Evolutionary conservation across 1,140 invertebrate genomes (phyloP).

Genomic region (Aplysia californica): DNA sequence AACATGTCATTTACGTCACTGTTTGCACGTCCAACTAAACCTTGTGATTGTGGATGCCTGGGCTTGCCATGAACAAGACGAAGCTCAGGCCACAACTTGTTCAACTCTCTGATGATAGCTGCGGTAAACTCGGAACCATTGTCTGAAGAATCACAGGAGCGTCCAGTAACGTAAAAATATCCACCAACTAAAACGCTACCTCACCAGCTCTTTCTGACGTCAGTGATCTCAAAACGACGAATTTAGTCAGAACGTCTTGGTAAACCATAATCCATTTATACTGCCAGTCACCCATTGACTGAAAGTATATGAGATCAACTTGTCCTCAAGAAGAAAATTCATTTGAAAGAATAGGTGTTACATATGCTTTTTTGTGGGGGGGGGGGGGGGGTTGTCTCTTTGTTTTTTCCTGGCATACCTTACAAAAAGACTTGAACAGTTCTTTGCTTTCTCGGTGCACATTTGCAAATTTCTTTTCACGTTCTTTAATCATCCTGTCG

Average conservation of each 20-base stretch:
- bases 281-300: neutral
- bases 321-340: neutral
- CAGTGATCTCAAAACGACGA: neutral
- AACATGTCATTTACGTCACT: neutral
- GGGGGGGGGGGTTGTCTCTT: neutral
- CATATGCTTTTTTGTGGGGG: neutral
- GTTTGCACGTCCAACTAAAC: too few species aligned
- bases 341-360: neutral
- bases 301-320: neutral
- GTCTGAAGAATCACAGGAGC: neutral
- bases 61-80: neutral
- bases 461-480: neutral
- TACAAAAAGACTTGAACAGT: neutral
- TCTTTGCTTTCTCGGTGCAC: neutral
- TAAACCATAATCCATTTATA: neutral
- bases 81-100: neutral
- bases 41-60: neutral
- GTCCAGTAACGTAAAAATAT: neutral
- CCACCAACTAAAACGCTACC: neutral
- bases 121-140: neutral
- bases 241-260: neutral
- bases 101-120: neutral
- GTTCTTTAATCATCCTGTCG: neutral
- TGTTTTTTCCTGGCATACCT: neutral
- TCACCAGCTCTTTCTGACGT: neutral